These are phyloP conservation scores for Periophthalmodon schlosseri DNA, from an alignment of 2,113 vertebrate species.

Conservation along the genomic window DNA sequence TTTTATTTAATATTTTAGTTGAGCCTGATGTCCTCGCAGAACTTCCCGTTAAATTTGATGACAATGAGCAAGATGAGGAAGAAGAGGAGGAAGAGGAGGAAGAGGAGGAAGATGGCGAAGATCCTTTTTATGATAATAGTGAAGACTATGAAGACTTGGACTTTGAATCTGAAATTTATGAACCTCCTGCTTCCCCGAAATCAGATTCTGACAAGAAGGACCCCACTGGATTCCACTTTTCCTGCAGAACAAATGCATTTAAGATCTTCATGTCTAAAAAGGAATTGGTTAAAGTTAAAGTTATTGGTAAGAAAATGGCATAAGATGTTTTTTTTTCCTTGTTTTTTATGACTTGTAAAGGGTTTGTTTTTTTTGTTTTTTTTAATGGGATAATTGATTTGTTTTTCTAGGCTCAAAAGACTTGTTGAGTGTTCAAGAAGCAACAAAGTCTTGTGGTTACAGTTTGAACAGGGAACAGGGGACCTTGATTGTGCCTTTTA, in stretches of 20 bases:
- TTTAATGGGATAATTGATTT: neutral
- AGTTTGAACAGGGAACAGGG: conserved; percentile 6
- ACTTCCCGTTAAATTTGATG: neutral
- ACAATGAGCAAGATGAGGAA: neutral
- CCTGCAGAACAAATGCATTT: neutral
- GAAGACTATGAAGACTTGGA: neutral
- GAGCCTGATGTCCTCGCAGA: neutral
- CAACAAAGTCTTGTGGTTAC: conserved; percentile 50
- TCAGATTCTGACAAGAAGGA: neutral
- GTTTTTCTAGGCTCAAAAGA: conserved; percentile 23
- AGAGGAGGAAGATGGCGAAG: neutral
- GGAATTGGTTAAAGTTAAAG: conserved; percentile 32
- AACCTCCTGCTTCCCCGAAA: neutral
- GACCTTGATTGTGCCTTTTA: conserved; percentile 55
- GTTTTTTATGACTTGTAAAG: neutral
- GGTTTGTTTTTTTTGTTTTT: neutral
- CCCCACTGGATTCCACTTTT: neutral
- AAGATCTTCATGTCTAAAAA: neutral
- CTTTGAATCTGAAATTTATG: neutral
- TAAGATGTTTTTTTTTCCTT: neutral
- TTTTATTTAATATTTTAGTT: neutral
- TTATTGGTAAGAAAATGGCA: conserved; percentile 51
- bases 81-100: neutral
- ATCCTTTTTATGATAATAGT: neutral
- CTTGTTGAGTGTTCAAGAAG: conserved; percentile 11